A percentile compares a stretch with the other conserved stretches of the same genome.
These are phyloP conservation scores for Herpailurus yagouaroundi DNA, from an alignment of 2,113 vertebrate genomes.

Conservation along the genomic window DNA sequence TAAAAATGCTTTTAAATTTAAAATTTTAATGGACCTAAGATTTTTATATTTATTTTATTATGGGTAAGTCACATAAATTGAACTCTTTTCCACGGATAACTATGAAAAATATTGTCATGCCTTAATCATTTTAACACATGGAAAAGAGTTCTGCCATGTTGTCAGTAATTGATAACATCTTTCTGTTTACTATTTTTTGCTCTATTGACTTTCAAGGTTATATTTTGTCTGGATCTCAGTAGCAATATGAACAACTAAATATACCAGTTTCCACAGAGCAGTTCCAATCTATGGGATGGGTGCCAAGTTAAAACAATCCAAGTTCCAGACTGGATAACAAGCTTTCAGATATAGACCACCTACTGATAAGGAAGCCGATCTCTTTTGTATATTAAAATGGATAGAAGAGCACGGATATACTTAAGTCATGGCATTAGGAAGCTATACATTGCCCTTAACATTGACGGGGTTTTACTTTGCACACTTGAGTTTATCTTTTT, in stretches of 20 bases:
- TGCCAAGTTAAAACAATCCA: neutral
- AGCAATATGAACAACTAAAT: neutral
- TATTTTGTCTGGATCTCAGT: slow-evolving; percentile 20
- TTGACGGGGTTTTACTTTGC: neutral
- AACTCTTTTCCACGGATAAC: neutral
- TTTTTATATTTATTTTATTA: slow-evolving; percentile 60
- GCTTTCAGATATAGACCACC: neutral
- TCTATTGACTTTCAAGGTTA: neutral
- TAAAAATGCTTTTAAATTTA: slow-evolving; percentile 47
- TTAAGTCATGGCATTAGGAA: neutral
- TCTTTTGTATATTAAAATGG: neutral
- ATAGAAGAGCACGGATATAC: neutral
- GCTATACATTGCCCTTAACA: neutral
- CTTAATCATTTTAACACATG: neutral
- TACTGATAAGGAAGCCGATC: neutral
- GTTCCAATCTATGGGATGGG: neutral
- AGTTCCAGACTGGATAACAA: neutral
- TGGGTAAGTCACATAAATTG: neutral
- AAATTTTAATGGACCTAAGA: slow-evolving; percentile 46
- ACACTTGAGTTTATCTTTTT: neutral
- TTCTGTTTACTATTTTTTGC: slow-evolving; percentile 15
- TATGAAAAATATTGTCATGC: neutral
- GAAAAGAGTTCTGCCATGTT: neutral
- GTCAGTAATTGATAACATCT: neutral
- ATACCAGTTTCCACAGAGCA: neutral